Conservation (phyloP, 2,113 vertebrate species). For the Columba janthina region DNA sequence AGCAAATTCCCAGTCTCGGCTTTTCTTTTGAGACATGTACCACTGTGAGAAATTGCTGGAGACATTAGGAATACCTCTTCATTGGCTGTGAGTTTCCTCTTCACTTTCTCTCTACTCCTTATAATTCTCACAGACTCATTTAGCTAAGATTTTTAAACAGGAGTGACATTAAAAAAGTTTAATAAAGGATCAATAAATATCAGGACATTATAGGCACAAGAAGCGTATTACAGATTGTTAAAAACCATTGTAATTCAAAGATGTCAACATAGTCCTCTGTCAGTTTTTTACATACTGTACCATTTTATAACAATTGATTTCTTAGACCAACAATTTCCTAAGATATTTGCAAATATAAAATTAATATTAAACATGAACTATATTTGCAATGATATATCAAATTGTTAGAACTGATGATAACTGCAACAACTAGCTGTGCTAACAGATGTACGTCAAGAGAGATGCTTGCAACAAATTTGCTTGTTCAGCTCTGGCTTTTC, state of each 20-base stretch:
- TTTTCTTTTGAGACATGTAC: not conserved
- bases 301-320: not conserved
- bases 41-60: not conserved
- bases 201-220: not conserved
- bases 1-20: not conserved
- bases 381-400: not conserved
- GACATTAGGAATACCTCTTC: not conserved
- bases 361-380: not conserved
- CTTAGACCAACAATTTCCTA: not conserved
- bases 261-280: not conserved
- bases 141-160: not conserved
- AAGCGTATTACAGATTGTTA: not conserved
- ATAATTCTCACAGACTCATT: not conserved
- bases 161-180: not conserved
- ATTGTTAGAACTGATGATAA: not conserved
- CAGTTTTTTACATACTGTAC: not conserved
- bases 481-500: not conserved
- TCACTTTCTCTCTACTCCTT: not conserved
- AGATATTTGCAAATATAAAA: not conserved
- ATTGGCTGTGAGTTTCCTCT: not conserved
- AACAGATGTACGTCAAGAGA: not conserved
- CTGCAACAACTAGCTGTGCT: not conserved
- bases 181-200: not conserved
- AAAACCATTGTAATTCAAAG: not conserved
- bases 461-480: not conserved